Evolutionary conservation across 2,113 vertebrate species (phyloP).

Genomic region (Clinocottus analis): DNA sequence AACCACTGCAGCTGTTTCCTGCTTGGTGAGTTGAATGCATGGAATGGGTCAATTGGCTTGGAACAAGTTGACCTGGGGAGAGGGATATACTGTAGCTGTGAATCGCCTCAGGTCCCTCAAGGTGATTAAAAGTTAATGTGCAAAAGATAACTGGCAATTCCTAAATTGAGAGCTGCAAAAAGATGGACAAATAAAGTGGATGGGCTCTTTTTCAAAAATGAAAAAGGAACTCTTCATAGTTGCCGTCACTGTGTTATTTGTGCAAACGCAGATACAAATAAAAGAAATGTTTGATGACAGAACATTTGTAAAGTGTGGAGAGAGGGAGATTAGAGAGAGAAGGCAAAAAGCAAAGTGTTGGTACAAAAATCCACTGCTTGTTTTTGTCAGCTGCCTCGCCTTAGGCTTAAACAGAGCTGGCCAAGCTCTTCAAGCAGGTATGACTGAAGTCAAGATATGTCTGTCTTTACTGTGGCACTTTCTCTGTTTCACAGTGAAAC

Average conservation of each 20-base stretch:
- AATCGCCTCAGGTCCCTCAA: background rate
- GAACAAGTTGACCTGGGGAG: background rate
- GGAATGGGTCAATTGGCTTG: too few species aligned
- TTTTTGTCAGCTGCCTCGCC: constrained; percentile 28
- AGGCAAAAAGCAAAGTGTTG: background rate
- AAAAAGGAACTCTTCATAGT: background rate
- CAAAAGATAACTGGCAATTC: background rate
- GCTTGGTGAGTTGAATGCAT: background rate
- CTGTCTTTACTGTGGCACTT: background rate
- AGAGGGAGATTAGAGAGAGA: constrained; percentile 9
- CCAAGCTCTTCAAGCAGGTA: constrained; percentile 56
- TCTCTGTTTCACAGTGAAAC: constrained; percentile 4
- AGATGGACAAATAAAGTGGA: background rate
- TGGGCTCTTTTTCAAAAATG: background rate
- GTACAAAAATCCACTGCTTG: constrained; percentile 25
- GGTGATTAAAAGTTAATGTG: background rate
- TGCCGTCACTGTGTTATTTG: background rate
- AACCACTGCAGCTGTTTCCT: background rate
- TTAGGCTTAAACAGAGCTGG: constrained; percentile 37
- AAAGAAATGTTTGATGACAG: background rate
- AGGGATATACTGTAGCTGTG: background rate
- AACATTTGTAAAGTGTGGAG: background rate
- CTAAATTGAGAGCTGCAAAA: background rate
- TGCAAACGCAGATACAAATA: background rate
- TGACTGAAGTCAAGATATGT: constrained; percentile 13